Evolutionary conservation across 2,797 vertebrate species (phyloP).

Genomic region (Typhlichthys subterraneus): DNA sequence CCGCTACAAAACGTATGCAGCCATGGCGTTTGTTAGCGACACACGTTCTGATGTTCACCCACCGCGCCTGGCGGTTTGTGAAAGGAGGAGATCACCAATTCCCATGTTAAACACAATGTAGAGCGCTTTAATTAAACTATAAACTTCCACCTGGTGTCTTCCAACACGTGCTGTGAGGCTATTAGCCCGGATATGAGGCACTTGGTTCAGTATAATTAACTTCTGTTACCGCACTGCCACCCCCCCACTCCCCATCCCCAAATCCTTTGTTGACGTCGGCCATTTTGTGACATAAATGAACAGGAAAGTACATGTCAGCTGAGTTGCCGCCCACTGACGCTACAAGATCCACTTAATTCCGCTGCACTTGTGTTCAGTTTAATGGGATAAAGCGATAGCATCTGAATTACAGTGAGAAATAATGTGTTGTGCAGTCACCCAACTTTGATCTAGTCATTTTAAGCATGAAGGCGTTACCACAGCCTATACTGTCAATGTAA

Average conservation of each 20-base stretch:
- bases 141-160: conserved; percentile 38
- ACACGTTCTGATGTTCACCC: conserved; percentile 8
- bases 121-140: conserved; percentile 58
- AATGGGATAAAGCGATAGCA: no score
- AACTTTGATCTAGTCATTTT: no score
- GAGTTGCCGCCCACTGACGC: no score
- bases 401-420: no score
- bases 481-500: no score
- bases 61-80: conserved; percentile 8
- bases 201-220: no score
- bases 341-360: no score
- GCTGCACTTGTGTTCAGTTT: no score
- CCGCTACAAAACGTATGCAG: conserved; percentile 38
- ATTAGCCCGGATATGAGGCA: neutral
- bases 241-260: neutral
- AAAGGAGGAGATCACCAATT: conserved; percentile 21
- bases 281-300: conserved; percentile 25
- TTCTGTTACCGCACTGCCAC: neutral
- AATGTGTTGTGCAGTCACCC: no score
- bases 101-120: conserved; percentile 41
- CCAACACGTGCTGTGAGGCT: conserved; percentile 1
- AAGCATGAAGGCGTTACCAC: no score
- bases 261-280: conserved; percentile 1
- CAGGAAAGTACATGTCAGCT: neutral
- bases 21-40: conserved; percentile 20